These are phyloP conservation scores for Urophycis tenuis DNA, from an alignment of 2,797 vertebrate genomes.

Conservation along the genomic window DNA sequence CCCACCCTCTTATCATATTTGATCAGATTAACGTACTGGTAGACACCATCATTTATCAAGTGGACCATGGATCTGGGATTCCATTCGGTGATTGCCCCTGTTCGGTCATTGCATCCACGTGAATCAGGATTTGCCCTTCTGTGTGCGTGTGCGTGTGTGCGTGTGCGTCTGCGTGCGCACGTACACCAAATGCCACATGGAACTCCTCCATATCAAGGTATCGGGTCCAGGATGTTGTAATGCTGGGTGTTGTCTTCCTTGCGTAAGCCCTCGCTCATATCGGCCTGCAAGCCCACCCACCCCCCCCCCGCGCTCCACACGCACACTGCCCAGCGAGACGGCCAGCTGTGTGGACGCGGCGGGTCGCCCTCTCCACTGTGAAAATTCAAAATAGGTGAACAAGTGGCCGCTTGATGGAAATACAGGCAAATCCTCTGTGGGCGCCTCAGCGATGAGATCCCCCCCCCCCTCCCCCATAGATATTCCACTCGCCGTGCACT, in stretches of 20 bases:
- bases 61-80: no score
- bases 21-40: no score
- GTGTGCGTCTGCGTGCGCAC: neutral
- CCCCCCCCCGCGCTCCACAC: neutral
- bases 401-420: neutral
- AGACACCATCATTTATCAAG: no score
- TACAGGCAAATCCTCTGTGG: slow-evolving; percentile 8
- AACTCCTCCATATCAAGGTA: neutral
- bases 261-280: neutral
- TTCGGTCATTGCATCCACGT: no score
- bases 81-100: no score
- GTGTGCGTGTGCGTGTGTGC: no score
- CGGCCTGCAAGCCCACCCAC: neutral
- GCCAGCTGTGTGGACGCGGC: neutral
- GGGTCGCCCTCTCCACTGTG: neutral
- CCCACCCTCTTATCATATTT: no score
- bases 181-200: neutral
- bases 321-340: neutral
- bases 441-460: neutral
- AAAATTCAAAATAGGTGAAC: slow-evolving; percentile 16
- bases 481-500: slow-evolving; percentile 47
- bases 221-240: neutral
- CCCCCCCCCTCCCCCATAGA: slow-evolving; percentile 15
- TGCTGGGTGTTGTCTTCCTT: neutral
- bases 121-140: no score